These are phyloP conservation scores for Metridium senile DNA, from an alignment of 92 coral and sea anemone genomes.

Conservation along the genomic window DNA sequence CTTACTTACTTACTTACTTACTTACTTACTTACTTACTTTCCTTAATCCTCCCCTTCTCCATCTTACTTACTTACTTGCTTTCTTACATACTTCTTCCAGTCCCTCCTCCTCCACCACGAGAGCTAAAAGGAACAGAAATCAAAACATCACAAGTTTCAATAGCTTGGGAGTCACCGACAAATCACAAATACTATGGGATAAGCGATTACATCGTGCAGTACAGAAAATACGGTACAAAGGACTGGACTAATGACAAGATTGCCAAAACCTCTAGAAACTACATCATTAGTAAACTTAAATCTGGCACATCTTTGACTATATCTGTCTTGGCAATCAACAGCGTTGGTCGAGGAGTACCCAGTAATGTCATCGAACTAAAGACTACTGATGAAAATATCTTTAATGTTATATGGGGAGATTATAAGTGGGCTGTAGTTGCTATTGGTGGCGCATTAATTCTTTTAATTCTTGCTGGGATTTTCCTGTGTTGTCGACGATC, in stretches of 20 bases:
- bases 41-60: too few species aligned
- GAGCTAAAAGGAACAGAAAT: too few species aligned
- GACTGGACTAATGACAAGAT: not conserved
- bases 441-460: constrained; percentile 12
- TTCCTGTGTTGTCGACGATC: constrained; percentile 25
- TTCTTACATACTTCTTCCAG: too few species aligned
- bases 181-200: constrained; percentile 1
- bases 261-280: too few species aligned
- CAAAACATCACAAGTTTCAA: not conserved
- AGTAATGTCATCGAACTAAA: constrained; percentile 1
- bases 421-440: constrained; percentile 21
- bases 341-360: constrained; percentile 5
- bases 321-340: not conserved
- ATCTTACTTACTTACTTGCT: too few species aligned
- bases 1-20: too few species aligned
- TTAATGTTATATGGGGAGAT: not conserved
- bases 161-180: constrained; percentile 13
- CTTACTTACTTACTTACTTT: too few species aligned
- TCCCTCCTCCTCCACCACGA: constrained; percentile 26
- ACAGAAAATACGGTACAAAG: constrained; percentile 1
- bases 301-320: not conserved
- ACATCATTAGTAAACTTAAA: not conserved
- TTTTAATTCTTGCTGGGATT: not conserved
- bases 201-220: constrained; percentile 4
- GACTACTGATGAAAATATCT: not conserved